A percentile compares a stretch with the other conserved stretches of the same genome.
These are phyloP conservation scores for Bacillus rossius DNA, from an alignment of 1,140 invertebrate species.

Conservation along the genomic window DNA sequence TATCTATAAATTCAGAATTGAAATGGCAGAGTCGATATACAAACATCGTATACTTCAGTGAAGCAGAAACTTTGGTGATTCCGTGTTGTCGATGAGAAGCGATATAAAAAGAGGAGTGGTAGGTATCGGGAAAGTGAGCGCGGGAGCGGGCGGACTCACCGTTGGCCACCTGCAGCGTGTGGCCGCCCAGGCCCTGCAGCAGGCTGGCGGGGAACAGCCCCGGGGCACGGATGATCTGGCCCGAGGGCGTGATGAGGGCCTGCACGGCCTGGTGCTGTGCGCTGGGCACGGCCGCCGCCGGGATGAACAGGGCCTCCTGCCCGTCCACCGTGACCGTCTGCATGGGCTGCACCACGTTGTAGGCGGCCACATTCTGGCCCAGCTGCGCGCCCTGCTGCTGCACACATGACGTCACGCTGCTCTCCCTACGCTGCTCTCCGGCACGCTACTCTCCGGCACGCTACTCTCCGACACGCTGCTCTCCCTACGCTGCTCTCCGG, in stretches of 20 bases:
- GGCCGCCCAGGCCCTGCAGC: constrained; percentile 49
- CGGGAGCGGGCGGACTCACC: too few species aligned
- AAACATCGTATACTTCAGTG: not conserved
- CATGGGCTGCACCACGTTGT: constrained; percentile 62
- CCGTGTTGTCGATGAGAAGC: too few species aligned
- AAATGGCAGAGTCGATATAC: constrained; percentile 32
- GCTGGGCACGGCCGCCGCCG: constrained; percentile 32
- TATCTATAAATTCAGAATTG: constrained; percentile 21
- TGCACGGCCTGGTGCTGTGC: constrained; percentile 21
- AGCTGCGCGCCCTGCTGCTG: constrained; percentile 42
- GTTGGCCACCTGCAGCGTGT: constrained; percentile 53
- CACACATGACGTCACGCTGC: constrained; percentile 35
- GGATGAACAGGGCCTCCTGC: constrained; percentile 87
- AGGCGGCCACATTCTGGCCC: constrained; percentile 46
- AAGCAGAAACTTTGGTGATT: not conserved
- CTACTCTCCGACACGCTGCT: too few species aligned
- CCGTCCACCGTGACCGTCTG: constrained; percentile 90
- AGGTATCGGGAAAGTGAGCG: too few species aligned
- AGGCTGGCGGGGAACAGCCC: constrained; percentile 46
- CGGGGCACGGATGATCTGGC: constrained; percentile 58
- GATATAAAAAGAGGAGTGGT: too few species aligned
- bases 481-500: too few species aligned
- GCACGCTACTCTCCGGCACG: too few species aligned
- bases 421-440: too few species aligned
- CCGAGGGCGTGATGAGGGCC: constrained; percentile 47